A percentile compares a stretch with the other conserved stretches of the same genome.
Evolutionary conservation across 2,888 invertebrate genomes (phyloP).

Genomic region (Neria commutata): DNA sequence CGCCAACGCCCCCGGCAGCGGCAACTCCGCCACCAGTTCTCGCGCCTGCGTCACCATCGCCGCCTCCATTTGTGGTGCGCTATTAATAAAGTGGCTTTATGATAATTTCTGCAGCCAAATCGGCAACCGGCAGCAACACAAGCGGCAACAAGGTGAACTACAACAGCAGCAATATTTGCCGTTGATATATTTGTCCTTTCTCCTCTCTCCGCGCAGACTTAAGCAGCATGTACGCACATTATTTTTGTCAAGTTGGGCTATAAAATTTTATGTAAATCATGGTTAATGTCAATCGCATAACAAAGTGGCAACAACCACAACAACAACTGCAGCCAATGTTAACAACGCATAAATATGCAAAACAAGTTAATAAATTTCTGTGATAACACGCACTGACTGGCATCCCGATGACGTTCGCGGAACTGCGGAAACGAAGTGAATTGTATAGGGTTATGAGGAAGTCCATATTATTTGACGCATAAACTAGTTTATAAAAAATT

Average conservation of each 20-base stretch:
- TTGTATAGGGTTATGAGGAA: too few species aligned
- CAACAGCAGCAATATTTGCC: not conserved
- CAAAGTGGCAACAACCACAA: not conserved
- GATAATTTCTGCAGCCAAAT: not conserved
- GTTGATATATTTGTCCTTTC: too few species aligned
- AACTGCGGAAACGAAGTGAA: too few species aligned
- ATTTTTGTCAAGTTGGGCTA: not conserved
- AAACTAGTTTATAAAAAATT: too few species aligned
- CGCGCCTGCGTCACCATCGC: not conserved
- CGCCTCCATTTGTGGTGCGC: not conserved
- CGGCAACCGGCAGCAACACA: not conserved
- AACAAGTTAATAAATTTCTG: not conserved
- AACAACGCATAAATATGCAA: slow-evolving; percentile 2
- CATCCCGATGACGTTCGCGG: too few species aligned
- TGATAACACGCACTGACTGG: too few species aligned
- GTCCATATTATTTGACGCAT: too few species aligned
- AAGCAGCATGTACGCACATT: not conserved
- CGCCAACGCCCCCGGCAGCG: not conserved
- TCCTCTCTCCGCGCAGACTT: too few species aligned
- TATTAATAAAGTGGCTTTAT: not conserved
- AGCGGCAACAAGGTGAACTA: not conserved
- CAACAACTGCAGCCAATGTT: not conserved
- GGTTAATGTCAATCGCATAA: too few species aligned
- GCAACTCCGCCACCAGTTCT: too few species aligned
- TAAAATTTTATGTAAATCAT: not conserved